A percentile compares a stretch with the other conserved stretches of the same genome.
These are phyloP conservation scores for Oceanodroma tethys DNA, from an alignment of 2,113 vertebrate species.

Conservation along the genomic window DNA sequence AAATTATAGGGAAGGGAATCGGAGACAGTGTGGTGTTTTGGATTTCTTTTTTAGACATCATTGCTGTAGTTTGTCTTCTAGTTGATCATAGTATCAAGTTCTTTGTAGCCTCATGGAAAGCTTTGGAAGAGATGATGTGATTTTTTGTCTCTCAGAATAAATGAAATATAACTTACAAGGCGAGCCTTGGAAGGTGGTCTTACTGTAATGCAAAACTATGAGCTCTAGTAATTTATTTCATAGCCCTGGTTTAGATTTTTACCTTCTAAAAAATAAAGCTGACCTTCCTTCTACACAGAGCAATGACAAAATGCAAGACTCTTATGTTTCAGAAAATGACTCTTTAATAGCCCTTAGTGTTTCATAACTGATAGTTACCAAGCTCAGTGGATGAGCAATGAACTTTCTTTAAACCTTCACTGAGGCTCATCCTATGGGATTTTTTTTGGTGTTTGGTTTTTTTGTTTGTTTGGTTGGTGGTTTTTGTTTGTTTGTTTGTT, in stretches of 20 bases:
- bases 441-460: neutral
- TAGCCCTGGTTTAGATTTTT: neutral
- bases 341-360: neutral
- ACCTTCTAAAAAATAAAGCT: neutral
- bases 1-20: neutral
- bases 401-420: neutral
- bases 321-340: neutral
- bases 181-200: neutral
- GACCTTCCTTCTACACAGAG: neutral
- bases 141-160: neutral
- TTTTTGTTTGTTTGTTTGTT: too few species aligned
- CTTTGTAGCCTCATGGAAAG: neutral
- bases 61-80: neutral
- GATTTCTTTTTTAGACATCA: neutral
- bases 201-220: neutral
- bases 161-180: neutral
- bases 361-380: neutral
- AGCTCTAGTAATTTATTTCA: neutral
- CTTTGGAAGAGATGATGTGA: neutral
- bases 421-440: neutral
- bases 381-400: neutral
- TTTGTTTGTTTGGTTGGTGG: too few species aligned
- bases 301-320: neutral
- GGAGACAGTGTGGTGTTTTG: neutral
- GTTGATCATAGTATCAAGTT: neutral